A percentile compares a stretch with the other conserved stretches of the same genome.
Conservation (phyloP, 2,888 invertebrate species). For the Leucoma salicis region DNA sequence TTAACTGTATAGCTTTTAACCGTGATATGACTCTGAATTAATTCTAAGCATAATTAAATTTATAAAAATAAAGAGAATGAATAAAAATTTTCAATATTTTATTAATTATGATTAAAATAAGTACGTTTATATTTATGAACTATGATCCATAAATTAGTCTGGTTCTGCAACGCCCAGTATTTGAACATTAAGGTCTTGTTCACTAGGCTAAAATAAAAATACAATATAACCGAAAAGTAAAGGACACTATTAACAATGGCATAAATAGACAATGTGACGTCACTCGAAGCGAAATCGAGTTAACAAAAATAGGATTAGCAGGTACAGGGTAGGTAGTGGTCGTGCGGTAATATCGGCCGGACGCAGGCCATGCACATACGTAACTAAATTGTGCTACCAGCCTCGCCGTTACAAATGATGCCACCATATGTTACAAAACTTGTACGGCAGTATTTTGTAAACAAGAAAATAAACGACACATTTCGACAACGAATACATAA, state of each 20-base stretch:
- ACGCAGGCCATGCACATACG: slow-evolving; percentile 35
- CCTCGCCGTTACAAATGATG: slow-evolving; percentile 22
- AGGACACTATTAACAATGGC: slow-evolving; percentile 3
- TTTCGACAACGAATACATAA: neutral
- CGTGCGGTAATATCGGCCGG: slow-evolving; percentile 40
- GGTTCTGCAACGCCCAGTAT: no score
- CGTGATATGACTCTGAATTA: no score
- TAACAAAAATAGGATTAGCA: slow-evolving; percentile 56
- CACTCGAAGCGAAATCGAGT: slow-evolving; percentile 38
- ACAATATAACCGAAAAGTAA: no score
- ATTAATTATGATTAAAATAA: no score
- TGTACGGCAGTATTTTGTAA: neutral
- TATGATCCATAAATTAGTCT: no score
- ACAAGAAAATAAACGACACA: neutral
- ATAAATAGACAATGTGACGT: slow-evolving; percentile 16
- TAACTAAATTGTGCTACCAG: slow-evolving; percentile 54
- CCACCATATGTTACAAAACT: slow-evolving; percentile 8
- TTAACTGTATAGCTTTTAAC: no score
- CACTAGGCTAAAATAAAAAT: neutral
- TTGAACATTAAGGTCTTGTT: no score
- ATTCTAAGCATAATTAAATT: no score
- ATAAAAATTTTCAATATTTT: no score
- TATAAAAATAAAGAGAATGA: no score
- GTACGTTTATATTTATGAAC: no score
- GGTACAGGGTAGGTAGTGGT: slow-evolving; percentile 31